These are phyloP conservation scores for Branchellion lobata DNA, from an alignment of 2,888 invertebrate genomes.

Conservation along the genomic window DNA sequence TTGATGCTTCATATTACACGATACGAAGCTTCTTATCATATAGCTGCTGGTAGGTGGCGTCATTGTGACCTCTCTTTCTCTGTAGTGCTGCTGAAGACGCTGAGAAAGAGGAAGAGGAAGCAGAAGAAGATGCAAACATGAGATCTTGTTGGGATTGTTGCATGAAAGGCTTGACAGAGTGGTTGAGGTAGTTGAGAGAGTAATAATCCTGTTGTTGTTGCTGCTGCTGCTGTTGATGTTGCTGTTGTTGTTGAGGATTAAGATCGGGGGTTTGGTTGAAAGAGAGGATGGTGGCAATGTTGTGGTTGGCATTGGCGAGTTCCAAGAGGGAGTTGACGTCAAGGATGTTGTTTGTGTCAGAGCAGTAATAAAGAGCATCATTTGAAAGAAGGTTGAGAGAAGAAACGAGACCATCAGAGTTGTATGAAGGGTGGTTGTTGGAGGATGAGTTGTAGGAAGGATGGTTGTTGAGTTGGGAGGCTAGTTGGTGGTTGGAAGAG, in stretches of 20 bases:
- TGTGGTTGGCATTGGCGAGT: conserved; percentile 4
- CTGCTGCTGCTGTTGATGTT: not conserved
- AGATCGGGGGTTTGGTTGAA: no score
- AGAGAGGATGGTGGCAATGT: not conserved
- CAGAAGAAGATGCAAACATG: not conserved
- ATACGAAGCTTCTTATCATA: conserved; percentile 6
- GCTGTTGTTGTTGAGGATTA: no score
- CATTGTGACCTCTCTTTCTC: not conserved
- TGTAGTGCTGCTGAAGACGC: not conserved
- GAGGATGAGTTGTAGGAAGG: not conserved
- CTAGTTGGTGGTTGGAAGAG: not conserved
- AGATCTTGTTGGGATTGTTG: not conserved
- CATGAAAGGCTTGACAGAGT: not conserved
- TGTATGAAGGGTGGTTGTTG: no score
- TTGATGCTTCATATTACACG: not conserved
- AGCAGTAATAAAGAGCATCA: not conserved
- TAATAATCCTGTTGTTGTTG: not conserved
- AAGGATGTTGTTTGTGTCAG: conserved; percentile 3
- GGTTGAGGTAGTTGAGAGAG: not conserved
- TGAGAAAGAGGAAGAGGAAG: not conserved
- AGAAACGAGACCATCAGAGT: not conserved
- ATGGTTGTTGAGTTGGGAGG: not conserved
- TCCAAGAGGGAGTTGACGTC: not conserved
- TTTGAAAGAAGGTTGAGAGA: not conserved
- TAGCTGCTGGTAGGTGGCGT: not conserved